Evolutionary conservation across 2,797 vertebrate species (phyloP), one percentile per base, ranked within the genome.

Genomic region (Pipistrellus kuhlii): DNA sequence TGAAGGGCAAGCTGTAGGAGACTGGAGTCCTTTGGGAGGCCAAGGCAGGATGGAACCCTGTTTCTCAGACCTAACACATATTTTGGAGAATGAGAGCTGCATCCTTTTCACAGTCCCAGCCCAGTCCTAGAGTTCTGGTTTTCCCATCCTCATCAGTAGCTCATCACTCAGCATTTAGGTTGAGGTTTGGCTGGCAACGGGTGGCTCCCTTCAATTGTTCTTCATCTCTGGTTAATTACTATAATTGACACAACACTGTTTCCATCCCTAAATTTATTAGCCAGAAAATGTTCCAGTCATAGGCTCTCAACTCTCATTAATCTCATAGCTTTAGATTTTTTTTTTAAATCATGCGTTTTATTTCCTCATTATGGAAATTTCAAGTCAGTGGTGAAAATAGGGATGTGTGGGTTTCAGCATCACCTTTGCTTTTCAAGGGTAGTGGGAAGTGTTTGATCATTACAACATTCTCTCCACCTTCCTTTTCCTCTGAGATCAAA

Each of bases 251-350:
- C 2, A 69, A 80, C 94, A 88, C 11, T 30, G n/a, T 96, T 97
- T 92, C 83, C 87, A 94, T 96, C 69, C 96, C 66, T 95, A 97
- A 86, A 96, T 48, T 44, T 86, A 90, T 77, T 81, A 94, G 77
- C 69, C 85, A 96, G 62, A 41, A 96, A 80, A 95, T 95, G 95
- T 96, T 96, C 62, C 32, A 75, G 94, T 87, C 85, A 85, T 72
- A 96, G 76, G 64, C 89, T 90, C 91, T 96, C 87, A 94, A 83
- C 27, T 88, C 73, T 94, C 89, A 94, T 94, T 95, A 96, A 93
- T 94, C 77, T 92, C 57, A 72, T 25, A 68, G 48, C 75, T 30
- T 89, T 73, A 78, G 83, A 64, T 35, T 55, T 48, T 35, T 48
- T 53, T 53, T 53, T 75, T 21, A 77, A 88, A 82, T 92, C 46